These are phyloP conservation scores for Coregonus sp. DNA, from an alignment of 2,797 vertebrate genomes.

Conservation along the genomic window DNA sequence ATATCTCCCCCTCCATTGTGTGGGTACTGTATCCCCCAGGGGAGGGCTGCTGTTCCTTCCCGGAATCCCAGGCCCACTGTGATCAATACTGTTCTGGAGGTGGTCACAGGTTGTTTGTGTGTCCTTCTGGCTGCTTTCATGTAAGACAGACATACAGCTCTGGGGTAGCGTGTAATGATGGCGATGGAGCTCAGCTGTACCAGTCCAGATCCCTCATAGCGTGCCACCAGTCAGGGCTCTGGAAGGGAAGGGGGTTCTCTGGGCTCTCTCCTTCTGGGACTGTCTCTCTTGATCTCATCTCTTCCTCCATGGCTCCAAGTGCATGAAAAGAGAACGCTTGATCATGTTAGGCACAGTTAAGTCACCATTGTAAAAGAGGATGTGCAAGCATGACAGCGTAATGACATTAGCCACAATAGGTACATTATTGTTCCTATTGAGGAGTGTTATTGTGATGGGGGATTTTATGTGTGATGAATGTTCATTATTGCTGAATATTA, in stretches of 20 bases:
- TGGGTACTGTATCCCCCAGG: slow-evolving; percentile 12
- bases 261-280: neutral
- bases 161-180: slow-evolving; percentile 21
- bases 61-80: neutral
- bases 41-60: slow-evolving; percentile 22
- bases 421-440: slow-evolving; percentile 5
- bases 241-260: slow-evolving; percentile 13
- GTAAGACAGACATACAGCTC: neutral
- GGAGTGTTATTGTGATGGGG: slow-evolving; percentile 12
- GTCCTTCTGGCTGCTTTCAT: neutral
- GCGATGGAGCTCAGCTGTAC: slow-evolving; percentile 22
- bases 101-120: slow-evolving; percentile 9
- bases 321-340: neutral
- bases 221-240: neutral
- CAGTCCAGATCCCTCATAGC: slow-evolving; percentile 19
- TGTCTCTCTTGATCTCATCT: slow-evolving; percentile 9
- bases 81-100: neutral
- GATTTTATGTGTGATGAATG: slow-evolving; percentile 9
- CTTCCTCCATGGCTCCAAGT: neutral
- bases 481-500: slow-evolving; percentile 4
- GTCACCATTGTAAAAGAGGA: neutral
- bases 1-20: neutral
- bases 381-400: slow-evolving; percentile 1
- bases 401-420: slow-evolving; percentile 12
- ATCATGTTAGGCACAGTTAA: slow-evolving; percentile 10